A percentile compares a stretch with the other conserved stretches of the same genome.
Evolutionary conservation across 2,113 vertebrate genomes (phyloP).

Genomic region (Epinephelus cyanopodus): DNA sequence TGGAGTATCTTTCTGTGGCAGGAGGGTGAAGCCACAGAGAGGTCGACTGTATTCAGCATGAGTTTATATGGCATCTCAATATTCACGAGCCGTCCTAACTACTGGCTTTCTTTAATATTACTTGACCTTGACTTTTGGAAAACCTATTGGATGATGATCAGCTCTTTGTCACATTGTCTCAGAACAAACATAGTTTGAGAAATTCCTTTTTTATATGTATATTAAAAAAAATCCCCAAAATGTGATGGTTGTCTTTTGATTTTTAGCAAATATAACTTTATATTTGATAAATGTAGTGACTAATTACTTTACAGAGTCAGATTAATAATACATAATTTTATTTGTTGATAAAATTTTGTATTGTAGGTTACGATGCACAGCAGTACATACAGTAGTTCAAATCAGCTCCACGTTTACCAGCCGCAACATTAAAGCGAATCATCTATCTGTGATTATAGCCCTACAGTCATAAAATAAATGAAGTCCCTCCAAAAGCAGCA

Average conservation of each 20-base stretch:
- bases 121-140: neutral
- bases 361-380: no score
- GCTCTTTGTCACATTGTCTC: neutral
- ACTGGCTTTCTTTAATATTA: neutral
- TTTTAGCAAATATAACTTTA: neutral
- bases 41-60: neutral
- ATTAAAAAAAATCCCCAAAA: constrained; percentile 24
- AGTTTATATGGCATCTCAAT: neutral
- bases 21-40: neutral
- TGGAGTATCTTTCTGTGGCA: neutral
- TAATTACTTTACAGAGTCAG: no score
- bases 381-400: no score
- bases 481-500: no score
- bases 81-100: neutral
- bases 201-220: constrained; percentile 5
- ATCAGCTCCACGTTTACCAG: no score
- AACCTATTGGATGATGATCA: neutral
- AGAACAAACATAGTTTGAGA: neutral
- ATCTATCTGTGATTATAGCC: no score
- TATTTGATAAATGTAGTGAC: no score
- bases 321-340: no score
- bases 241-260: neutral
- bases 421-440: no score
- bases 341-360: no score
- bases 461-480: no score